Evolutionary conservation across 2,888 invertebrate genomes (phyloP).

Genomic region (Hirtodrosophila duncani): DNA sequence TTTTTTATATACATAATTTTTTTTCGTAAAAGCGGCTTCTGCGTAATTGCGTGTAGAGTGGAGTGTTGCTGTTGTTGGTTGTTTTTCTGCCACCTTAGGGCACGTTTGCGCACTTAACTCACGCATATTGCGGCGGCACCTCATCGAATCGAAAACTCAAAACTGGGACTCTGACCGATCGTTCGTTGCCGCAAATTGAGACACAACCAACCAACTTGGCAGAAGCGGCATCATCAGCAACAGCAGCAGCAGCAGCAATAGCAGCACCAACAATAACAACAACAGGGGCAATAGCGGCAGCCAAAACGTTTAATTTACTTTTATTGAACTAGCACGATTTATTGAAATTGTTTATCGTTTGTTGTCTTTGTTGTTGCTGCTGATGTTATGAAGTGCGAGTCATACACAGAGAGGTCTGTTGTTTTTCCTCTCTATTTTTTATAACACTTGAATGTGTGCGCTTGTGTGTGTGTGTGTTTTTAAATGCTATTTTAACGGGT

Average conservation of each 20-base stretch:
- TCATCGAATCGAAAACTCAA: slow-evolving; percentile 38
- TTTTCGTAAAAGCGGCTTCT: slow-evolving; percentile 39
- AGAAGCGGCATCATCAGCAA: slow-evolving; percentile 40
- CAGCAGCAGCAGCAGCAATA: slow-evolving; percentile 39
- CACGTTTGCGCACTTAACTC: slow-evolving; percentile 57
- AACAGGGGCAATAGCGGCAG: slow-evolving; percentile 41
- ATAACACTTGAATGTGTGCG: slow-evolving; percentile 1
- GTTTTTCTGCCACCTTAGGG: slow-evolving; percentile 30
- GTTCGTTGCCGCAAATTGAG: neutral
- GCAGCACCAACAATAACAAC: slow-evolving; percentile 52
- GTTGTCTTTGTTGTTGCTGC: slow-evolving; percentile 12
- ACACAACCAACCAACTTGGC: too few relatives aligned
- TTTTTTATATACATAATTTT: neutral
- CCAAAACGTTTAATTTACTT: slow-evolving; percentile 56
- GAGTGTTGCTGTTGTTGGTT: slow-evolving; percentile 13
- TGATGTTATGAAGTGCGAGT: neutral
- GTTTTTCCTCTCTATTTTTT: neutral
- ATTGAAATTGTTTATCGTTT: slow-evolving; percentile 54
- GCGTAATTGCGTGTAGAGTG: slow-evolving; percentile 44
- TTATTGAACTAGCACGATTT: slow-evolving; percentile 64
- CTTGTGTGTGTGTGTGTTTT: too few relatives aligned
- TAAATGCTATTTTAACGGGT: neutral
- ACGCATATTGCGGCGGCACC: slow-evolving; percentile 58
- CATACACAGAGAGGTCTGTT: neutral
- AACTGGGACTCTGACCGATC: neutral